phyloP scores from a whole-genome alignment of 92 coral and sea anemone genomes.

The Bergia sp. region DNA sequence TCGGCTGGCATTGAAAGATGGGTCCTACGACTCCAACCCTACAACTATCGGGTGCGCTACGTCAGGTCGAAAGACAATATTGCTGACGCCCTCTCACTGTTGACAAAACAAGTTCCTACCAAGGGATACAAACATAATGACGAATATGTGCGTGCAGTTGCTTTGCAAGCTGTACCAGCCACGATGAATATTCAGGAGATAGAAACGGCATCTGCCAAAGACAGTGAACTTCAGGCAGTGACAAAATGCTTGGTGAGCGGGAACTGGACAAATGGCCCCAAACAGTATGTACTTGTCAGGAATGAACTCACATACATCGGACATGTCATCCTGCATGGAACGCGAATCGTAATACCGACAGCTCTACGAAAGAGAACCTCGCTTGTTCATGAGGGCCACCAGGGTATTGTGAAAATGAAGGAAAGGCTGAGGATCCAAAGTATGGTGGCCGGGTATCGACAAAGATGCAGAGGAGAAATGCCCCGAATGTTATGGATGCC shows the following conservation, averaged over 20 bases:
- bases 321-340: constrained; percentile 48
- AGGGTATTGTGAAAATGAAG: not conserved
- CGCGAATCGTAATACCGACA: too few species aligned
- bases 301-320: constrained; percentile 55
- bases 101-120: constrained; percentile 45
- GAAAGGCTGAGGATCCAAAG: not conserved
- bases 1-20: constrained; percentile 47
- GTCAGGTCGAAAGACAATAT: too few species aligned
- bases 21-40: too few species aligned
- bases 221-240: constrained; percentile 30
- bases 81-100: constrained; percentile 52
- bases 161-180: constrained; percentile 59
- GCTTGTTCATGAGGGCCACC: not conserved
- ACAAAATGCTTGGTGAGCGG: constrained; percentile 49
- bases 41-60: too few species aligned
- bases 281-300: constrained; percentile 42
- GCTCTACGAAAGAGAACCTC: not conserved
- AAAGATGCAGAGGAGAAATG: not conserved
- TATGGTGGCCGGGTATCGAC: not conserved
- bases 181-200: constrained; percentile 52
- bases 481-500: not conserved
- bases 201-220: constrained; percentile 62
- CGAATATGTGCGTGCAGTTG: constrained; percentile 48
- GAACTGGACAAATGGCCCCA: constrained; percentile 59
- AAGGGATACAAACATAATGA: constrained; percentile 38